Evolutionary conservation across 2,797 vertebrate species (phyloP), one percentile per base, ranked within the genome.

Genomic region (Argentina silus): DNA sequence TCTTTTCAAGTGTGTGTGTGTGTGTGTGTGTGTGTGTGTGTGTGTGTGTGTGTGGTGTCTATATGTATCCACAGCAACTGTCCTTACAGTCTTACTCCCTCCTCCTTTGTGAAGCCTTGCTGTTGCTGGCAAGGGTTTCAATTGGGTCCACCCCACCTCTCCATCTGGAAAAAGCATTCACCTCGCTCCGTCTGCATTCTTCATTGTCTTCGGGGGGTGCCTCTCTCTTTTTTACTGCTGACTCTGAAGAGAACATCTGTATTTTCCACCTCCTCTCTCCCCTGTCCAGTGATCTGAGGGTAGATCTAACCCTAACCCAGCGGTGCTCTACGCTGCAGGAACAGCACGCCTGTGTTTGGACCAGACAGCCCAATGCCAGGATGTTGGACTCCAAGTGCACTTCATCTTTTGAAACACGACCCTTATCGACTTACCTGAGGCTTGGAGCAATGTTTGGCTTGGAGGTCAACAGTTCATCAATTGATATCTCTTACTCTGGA

Each of bases 131-230:
- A 62, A 69, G 19, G 42, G 21, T 60, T 75, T 69, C 51, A 55
- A 63, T 67, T 67, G 57, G 53, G 23, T 66, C 70, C 59, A 53
- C 53, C 62, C 56, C 61, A 48, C 59, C 45, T 48, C 48, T 64
- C 44, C 69, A 72, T 79, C 78, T 79, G 78, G 78, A 75, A 72
- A 75, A 75, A 3, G 12, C 51, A 47, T 79, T 69, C 42, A 21
- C 36, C 60, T 50, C 47, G 55, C 50, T n/a, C 59, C 21, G 61
- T 69, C 78, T 69, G 70, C 73, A 42, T 59, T 76, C 65, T 72
- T 55, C 73, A 69, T 75, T 69, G 78, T 65, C 66, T 10, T 50
- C 12, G 51, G 69, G 75, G 63, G 23, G 57, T 48, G 65, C 51
- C 76, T 50, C n/a, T 10, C 60, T 61, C 27, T 60, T 63, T 8